Evolutionary conservation across 2,797 vertebrate genomes (phyloP), one percentile per base, ranked within the genome.

Genomic region (Eremophila alpestris): DNA sequence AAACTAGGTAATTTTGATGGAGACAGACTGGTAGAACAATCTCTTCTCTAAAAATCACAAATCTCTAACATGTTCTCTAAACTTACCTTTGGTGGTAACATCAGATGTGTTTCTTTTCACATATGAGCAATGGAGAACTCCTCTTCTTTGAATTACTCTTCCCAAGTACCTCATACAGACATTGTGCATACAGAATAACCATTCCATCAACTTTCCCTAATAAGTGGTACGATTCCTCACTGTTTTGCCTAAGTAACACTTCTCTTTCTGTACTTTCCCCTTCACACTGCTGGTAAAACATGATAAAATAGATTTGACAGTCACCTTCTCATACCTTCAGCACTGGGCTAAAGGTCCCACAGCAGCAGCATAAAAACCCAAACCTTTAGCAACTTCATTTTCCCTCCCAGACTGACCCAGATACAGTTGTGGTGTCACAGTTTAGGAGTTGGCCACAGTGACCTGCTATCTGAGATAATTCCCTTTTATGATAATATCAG

Each of bases 401-500:
- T 3, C 3, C 16, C 7, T 26, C 36, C 30, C 21, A 79, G 41
- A 87, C 2, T 77, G 78, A 67, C 86, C 54, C 62, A 90, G 16
- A 43, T 83, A 73, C 68, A 86, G 51, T 29, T 58, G 43, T 49
- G 38, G 68, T 73, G 30, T 92, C 89, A 96, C 67, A 84, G 90
- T 95, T 86, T 49, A 59, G 68, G 69, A 80, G 73, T 7, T 83
- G 71, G 56, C 55, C 83, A 65, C n/a, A 38, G 32, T 62, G 36
- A 78, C 52, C 90, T 83, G 60, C 43, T 67, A n/a, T 23, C 70
- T 94, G 65, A 89, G 40, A 68, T 60, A 52, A 52, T 62, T 87
- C 41, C 30, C 59, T 95, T 96, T 93, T 58, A 83, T 49, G 63
- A 89, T 65, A 85, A 91, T 49, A 79, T 41, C 48, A 81, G 75